These are phyloP conservation scores for Hoplostethus mediterraneus DNA, from an alignment of 2,797 vertebrate species.

Conservation along the genomic window DNA sequence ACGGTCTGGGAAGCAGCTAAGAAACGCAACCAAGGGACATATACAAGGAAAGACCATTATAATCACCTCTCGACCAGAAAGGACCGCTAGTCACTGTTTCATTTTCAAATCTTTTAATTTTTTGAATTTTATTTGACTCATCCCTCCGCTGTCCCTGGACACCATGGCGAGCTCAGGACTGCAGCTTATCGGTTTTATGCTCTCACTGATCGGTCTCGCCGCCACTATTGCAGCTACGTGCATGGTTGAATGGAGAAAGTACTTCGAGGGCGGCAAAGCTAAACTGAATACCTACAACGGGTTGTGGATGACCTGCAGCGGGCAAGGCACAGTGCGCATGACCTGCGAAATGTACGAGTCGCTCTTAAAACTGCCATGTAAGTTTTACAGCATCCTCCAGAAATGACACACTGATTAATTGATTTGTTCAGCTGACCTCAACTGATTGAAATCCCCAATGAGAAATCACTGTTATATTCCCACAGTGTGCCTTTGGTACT, in stretches of 20 bases:
- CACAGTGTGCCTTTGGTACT: slow-evolving; percentile 9
- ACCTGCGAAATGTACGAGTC: slow-evolving; percentile 64
- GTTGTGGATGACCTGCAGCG: slow-evolving; percentile 76
- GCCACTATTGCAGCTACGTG: slow-evolving; percentile 69
- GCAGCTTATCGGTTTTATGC: slow-evolving; percentile 89
- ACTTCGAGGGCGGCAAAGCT: slow-evolving; percentile 27
- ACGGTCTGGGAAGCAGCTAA: slow-evolving; percentile 14
- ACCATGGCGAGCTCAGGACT: slow-evolving; percentile 90
- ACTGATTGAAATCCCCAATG: background rate
- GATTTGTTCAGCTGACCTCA: slow-evolving; percentile 34
- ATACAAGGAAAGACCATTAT: background rate
- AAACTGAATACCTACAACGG: slow-evolving; percentile 53
- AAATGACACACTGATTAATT: too few relatives aligned
- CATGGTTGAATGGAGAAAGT: slow-evolving; percentile 79
- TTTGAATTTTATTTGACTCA: rapidly evolving
- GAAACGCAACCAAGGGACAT: too few relatives aligned
- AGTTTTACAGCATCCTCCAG: slow-evolving; percentile 26
- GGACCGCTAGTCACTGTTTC: background rate
- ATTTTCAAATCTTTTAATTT: too few relatives aligned
- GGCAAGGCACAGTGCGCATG: background rate
- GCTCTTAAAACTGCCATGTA: slow-evolving; percentile 69
- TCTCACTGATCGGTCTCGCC: slow-evolving; percentile 86
- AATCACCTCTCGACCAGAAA: background rate
- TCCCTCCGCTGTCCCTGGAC: background rate
- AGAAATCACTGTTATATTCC: slow-evolving; percentile 16